phyloP scores from a whole-genome alignment of 1,140 invertebrate genomes.

The Cheumatopsyche charites region DNA sequence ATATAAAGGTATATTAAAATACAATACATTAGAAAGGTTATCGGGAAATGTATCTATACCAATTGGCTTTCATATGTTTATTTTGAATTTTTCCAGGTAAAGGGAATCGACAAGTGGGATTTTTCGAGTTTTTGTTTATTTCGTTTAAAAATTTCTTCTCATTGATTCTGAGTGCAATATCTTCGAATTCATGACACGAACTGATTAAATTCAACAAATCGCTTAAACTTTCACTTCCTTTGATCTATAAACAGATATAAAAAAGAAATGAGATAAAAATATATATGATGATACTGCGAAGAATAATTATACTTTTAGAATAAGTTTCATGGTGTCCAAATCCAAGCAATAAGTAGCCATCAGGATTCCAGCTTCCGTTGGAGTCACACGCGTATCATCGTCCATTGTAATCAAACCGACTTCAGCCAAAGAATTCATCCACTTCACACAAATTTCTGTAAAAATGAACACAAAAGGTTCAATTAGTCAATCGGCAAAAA shows the following conservation, averaged over 20 bases:
- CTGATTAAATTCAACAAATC: slow-evolving; percentile 60
- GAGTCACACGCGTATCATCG: slow-evolving; percentile 62
- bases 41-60: slow-evolving; percentile 57
- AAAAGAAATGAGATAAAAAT: slow-evolving; percentile 21
- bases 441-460: slow-evolving; percentile 65
- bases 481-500: background rate
- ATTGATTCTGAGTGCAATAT: slow-evolving; percentile 66
- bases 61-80: slow-evolving; percentile 70
- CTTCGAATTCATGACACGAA: slow-evolving; percentile 66
- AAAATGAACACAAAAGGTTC: slow-evolving; percentile 32
- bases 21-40: no score
- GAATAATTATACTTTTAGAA: slow-evolving; percentile 59
- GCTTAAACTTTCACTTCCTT: slow-evolving; percentile 58
- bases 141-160: slow-evolving; percentile 67
- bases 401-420: slow-evolving; percentile 65
- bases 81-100: slow-evolving; percentile 68
- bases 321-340: slow-evolving; percentile 71
- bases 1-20: background rate
- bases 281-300: background rate
- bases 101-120: slow-evolving; percentile 63
- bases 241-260: slow-evolving; percentile 51
- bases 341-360: slow-evolving; percentile 73
- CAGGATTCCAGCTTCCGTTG: slow-evolving; percentile 66
- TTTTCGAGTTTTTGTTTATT: slow-evolving; percentile 66
- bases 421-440: slow-evolving; percentile 66